Base-by-base conservation (phyloP, 2,888 invertebrate genomes). In the Quadroppia sp. region DNA sequence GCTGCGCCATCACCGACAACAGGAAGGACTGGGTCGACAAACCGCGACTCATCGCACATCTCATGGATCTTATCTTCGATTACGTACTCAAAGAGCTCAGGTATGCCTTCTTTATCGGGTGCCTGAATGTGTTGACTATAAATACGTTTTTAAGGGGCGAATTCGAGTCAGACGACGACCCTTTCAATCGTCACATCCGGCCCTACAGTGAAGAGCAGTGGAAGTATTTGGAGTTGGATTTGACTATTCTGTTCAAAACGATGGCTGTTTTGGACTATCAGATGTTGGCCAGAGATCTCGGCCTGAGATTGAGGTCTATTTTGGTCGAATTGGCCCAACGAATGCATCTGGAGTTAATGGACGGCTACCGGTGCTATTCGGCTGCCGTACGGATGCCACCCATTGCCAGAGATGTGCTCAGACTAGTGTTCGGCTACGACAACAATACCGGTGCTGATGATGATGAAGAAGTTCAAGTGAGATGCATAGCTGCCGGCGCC, bases 251-350 rank as follows among this genome's bases (percentile, higher is more conserved):
- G n/a, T 69, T 69, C 69, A 45, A 28, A 28, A 40, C 69, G 3
- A 7, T 69, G 69, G 69, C 69, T 0, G 11, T 20, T 17, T 17
- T 69, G 13, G 42, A 69, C 23, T 69, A 17, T 9, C 40, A 20
- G n/a, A 15, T 42, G 17, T 20, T 45, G 15, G 9, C 69, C 17
- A 69, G 15, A 17, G 69, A 69, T 20, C 20, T 69, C 17, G 45
- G 1, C 1, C 11, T 45, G 11, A 20, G 25, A 11, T 69, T 69
- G 45, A 6, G 28, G 2, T 23, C 9, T 25, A 69, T 69, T 4
- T 40, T 69, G 7, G 28, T 28, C 23, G 69, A 45, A 28, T 69
- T 69, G 69, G 69, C 69, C 25, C 7, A 42, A 45, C 1, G 17
- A 15, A 42, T 69, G 45, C 20, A 25, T 0, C 7, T 15, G 15